phyloP scores from a whole-genome alignment of 2,888 invertebrate genomes.

The Melanotus villosus region DNA sequence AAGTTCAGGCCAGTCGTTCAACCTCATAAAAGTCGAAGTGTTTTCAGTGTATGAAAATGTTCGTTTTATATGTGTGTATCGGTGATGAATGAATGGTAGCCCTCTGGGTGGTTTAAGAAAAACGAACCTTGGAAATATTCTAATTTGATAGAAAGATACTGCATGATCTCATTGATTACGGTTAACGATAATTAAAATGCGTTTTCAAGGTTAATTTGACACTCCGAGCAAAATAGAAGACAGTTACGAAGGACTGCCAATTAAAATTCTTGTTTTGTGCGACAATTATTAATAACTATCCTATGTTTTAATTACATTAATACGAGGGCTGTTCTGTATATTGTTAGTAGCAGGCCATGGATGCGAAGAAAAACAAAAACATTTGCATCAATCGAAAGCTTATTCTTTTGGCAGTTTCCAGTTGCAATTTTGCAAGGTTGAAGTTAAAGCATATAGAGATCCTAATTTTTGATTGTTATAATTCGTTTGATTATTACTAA shows the following conservation, averaged over 20 bases:
- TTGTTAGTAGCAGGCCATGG: too few relatives aligned
- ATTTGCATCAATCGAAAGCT: too few relatives aligned
- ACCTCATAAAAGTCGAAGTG: slow-evolving; percentile 18
- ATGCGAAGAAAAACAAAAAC: too few relatives aligned
- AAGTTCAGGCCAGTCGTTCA: slow-evolving; percentile 24
- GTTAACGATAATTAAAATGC: slow-evolving; percentile 31
- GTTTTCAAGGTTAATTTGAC: slow-evolving; percentile 21
- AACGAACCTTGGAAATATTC: slow-evolving; percentile 27
- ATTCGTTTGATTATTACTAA: too few relatives aligned
- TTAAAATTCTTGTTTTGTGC: neutral
- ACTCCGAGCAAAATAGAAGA: slow-evolving; percentile 5
- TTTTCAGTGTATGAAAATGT: too few relatives aligned
- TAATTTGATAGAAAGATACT: slow-evolving; percentile 16
- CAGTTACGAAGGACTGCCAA: neutral
- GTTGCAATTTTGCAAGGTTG: too few relatives aligned
- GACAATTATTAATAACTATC: slow-evolving; percentile 1
- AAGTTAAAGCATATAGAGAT: too few relatives aligned
- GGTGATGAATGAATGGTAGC: slow-evolving; percentile 9
- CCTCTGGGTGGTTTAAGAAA: slow-evolving; percentile 12
- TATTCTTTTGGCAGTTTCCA: too few relatives aligned
- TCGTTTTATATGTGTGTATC: too few relatives aligned
- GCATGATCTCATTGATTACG: slow-evolving; percentile 32
- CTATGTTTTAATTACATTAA: slow-evolving; percentile 8
- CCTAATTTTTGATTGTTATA: too few relatives aligned
- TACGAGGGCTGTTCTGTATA: too few relatives aligned